These are phyloP conservation scores for Cataglyphis cursor DNA, from an alignment of 2,888 invertebrate species.

Conservation along the genomic window DNA sequence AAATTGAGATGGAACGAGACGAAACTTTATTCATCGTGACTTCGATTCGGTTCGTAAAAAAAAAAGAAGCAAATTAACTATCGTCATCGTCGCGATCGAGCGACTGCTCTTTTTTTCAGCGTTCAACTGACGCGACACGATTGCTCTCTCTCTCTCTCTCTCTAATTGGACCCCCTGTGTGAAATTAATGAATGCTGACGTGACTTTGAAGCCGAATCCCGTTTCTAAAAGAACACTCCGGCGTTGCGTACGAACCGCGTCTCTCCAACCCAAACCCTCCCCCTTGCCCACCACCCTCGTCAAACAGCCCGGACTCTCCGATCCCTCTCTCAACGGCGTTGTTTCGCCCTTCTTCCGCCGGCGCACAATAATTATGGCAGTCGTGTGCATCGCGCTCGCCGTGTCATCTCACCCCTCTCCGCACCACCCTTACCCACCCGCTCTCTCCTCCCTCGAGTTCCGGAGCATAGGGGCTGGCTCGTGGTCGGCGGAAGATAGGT, in stretches of 20 bases:
- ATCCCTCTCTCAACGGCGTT: conserved; percentile 12
- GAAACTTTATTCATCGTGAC: conserved; percentile 35
- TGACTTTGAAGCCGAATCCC: conserved; percentile 55
- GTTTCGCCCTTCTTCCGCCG: conserved; percentile 58
- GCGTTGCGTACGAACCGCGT: conserved; percentile 24
- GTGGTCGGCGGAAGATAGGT: conserved; percentile 70
- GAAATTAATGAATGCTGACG: conserved; percentile 64
- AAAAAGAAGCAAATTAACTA: neutral
- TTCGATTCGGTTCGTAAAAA: conserved; percentile 17
- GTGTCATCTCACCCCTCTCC: conserved; percentile 57
- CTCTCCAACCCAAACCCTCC: neutral
- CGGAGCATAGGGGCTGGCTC: conserved; percentile 61
- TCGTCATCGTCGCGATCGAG: neutral
- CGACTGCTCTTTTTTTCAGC: neutral
- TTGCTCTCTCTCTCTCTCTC: neutral
- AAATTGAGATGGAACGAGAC: neutral
- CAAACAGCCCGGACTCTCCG: conserved; percentile 13
- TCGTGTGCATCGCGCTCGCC: conserved; percentile 64
- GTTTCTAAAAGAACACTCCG: conserved; percentile 26
- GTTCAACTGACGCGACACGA: conserved; percentile 3
- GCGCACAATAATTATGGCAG: conserved; percentile 70
- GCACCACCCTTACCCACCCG: neutral
- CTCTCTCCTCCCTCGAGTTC: conserved; percentile 6
- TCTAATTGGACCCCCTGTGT: conserved; percentile 59
- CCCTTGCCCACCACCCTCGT: neutral